These are phyloP conservation scores for Nasonia longicornis DNA, from an alignment of 1,140 invertebrate genomes.

Conservation along the genomic window DNA sequence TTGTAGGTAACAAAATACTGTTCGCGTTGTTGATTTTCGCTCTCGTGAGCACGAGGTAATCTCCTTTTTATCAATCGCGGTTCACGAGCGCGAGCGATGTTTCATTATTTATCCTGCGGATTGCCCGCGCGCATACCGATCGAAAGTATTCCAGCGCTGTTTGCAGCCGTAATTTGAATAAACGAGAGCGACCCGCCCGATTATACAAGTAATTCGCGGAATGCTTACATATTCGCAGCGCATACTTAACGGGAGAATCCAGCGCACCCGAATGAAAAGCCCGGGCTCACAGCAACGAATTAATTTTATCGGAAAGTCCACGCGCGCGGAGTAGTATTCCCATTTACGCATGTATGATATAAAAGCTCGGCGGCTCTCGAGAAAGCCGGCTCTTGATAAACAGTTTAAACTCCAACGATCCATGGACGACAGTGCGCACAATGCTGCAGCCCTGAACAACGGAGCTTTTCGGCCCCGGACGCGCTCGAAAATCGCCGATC, in stretches of 20 bases:
- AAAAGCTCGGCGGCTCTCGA: background rate
- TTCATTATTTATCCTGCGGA: no score
- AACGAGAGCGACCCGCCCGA: background rate
- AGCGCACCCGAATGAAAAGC: background rate
- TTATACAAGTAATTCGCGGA: background rate
- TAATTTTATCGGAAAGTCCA: background rate
- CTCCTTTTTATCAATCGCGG: background rate
- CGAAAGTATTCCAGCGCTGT: no score
- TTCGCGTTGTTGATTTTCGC: no score
- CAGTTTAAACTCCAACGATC: background rate
- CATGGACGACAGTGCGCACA: background rate
- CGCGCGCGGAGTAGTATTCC: no score
- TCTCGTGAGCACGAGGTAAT: background rate
- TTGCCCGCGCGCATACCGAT: no score
- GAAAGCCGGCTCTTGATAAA: background rate
- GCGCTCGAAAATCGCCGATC: no score
- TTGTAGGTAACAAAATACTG: no score
- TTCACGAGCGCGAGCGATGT: background rate
- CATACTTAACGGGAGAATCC: background rate
- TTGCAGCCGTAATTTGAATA: background rate
- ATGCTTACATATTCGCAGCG: background rate
- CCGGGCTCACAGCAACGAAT: background rate
- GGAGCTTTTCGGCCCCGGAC: background rate
- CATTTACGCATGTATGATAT: background rate
- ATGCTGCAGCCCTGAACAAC: background rate